Base-by-base conservation (phyloP, 1,140 invertebrate genomes). In the Theocolax elegans region DNA sequence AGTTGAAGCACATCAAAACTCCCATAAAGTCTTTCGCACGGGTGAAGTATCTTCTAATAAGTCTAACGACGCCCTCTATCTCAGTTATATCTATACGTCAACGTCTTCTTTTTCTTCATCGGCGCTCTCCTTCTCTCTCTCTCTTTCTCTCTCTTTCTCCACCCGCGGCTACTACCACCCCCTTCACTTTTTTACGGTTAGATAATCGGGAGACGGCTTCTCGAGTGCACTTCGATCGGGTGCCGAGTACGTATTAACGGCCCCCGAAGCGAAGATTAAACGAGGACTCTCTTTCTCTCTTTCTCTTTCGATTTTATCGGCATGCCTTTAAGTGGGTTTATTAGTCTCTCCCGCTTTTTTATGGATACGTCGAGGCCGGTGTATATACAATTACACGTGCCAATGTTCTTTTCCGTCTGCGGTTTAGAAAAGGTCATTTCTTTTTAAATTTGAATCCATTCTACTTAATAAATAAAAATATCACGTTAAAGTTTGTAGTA, bases 1-100 rank as follows among this genome's bases (percentile, higher is more conserved):
- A n/a, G n/a, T n/a, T n/a, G n/a, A 6, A 56, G 27, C n/a, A 56
- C 17, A 60, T 60, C 1, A 60, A 60, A 44, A 60, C 19, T 44
- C 58, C 40, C 15, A 46, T 60, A 60, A 60, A 60, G 40, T 8
- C 40, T 25, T 44, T 60, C 10, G 4, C 31, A 46, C 21, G 23
- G n/a, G 23, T 7, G 21, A 27, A 60, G 58, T 60, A 25, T 56
- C 58, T 44, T 60, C 44, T 60, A 60, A 60, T 60, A 60, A 60
- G 38, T 44, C 4, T 19, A 48, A 19, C 17, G 4, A 17, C 44
- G 8, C 2, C 44, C 19, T 19, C 8, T 19, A 19, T 17, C 31
- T 35, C 10, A 35, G 31, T 4, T 35, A 10, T 35, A 35, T 35
- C 31, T 6, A 35, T 35, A 35, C 31, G 4, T 35, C 31, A 35